Evolutionary conservation across 2,888 invertebrate genomes (phyloP), one percentile per base, ranked within the genome.

Genomic region (Dolichopus griseipennis): DNA sequence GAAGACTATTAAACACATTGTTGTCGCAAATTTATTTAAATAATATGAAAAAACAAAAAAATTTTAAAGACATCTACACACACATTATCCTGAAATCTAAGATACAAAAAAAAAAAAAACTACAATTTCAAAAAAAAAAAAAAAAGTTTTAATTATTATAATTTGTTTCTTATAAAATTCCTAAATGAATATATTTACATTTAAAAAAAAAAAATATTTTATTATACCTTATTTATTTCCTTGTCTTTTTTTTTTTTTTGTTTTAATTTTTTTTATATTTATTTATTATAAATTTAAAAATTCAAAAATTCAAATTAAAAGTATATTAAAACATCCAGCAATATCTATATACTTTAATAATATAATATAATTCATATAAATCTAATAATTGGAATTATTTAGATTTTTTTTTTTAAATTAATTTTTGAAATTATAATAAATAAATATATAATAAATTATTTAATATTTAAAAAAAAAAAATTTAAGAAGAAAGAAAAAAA

Each of bases 331-430:
- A 27, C n/a, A n/a, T n/a, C n/a, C n/a, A n/a, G n/a, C n/a, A n/a
- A n/a, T n/a, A n/a, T n/a, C n/a, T n/a, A n/a, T n/a, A n/a, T n/a
- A n/a, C n/a, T n/a, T n/a, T n/a, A n/a, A n/a, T n/a, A n/a, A n/a
- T n/a, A n/a, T n/a, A n/a, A n/a, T n/a, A n/a, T n/a, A n/a, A n/a
- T n/a, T n/a, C n/a, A n/a, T 27, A 27, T 27, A 27, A 27, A 27
- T 27, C n/a, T n/a, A n/a, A 27, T 27, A 27, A 27, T 27, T 27
- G 27, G 5, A 27, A 27, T 27, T 27, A 27, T 4, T 27, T 4
- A 27, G 5, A 68, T 72, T 72, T 70, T 70, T 73, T 70, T 69
- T 72, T 71, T 72, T 67, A 72, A 75, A 74, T 73, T 71, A 74
- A 71, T 75, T 27, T 27, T 4, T 27, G 27, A 27, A 27, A 4